A percentile compares a stretch with the other conserved stretches of the same genome.
These are phyloP conservation scores for Platynereis dumerilii DNA, from an alignment of 2,888 invertebrate species.

Conservation along the genomic window DNA sequence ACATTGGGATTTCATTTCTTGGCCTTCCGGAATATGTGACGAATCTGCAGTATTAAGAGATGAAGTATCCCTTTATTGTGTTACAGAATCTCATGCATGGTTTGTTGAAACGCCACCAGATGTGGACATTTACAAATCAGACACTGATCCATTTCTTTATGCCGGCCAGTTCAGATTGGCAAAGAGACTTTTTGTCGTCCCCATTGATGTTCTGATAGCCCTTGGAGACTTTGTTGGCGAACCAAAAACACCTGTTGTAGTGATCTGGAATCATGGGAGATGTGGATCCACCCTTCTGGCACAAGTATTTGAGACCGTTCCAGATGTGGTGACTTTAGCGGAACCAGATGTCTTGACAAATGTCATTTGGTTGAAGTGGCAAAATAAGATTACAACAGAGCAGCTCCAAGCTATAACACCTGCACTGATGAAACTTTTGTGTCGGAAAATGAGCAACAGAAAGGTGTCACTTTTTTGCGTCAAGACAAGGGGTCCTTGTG, in stretches of 20 bases:
- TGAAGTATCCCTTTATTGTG: conserved; percentile 49
- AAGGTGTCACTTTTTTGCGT: too few species aligned
- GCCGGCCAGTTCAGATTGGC: conserved; percentile 50
- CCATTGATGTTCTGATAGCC: conserved; percentile 52
- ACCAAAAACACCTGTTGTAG: conserved; percentile 48
- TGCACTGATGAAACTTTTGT: too few species aligned
- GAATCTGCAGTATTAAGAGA: conserved; percentile 42
- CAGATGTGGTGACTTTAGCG: too few species aligned
- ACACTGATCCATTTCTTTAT: conserved; percentile 41
- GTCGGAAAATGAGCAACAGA: too few species aligned
- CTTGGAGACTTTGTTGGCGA: conserved; percentile 53
- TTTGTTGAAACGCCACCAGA: conserved; percentile 49
- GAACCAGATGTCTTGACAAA: too few species aligned
- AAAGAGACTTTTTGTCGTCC: conserved; percentile 48
- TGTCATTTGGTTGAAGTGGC: too few species aligned
- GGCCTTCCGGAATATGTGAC: too few species aligned
- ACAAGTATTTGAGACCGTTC: conserved; percentile 17
- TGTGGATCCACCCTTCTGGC: conserved; percentile 49
- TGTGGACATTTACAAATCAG: conserved; percentile 41
- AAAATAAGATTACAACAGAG: too few species aligned
- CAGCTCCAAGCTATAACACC: too few species aligned
- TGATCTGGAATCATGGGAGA: conserved; percentile 48
- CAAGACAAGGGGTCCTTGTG: too few species aligned
- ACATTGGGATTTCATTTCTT: too few species aligned
- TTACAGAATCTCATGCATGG: conserved; percentile 49